These are phyloP conservation scores for Mantis religiosa DNA, from an alignment of 2,888 invertebrate species.

Conservation along the genomic window DNA sequence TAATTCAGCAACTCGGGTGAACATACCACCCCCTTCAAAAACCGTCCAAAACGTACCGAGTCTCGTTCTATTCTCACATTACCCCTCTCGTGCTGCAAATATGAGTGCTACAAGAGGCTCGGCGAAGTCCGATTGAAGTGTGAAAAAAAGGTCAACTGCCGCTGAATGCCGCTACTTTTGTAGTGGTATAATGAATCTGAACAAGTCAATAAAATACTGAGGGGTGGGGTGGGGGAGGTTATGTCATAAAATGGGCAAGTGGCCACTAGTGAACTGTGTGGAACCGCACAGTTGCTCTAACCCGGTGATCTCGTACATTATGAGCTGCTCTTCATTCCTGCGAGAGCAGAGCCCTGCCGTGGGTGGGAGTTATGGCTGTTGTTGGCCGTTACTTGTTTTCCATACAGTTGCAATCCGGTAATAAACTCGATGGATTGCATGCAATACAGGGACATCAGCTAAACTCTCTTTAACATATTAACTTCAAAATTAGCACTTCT, in stretches of 20 bases:
- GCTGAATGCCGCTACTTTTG: not conserved
- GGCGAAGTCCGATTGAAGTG: slow-evolving; percentile 12
- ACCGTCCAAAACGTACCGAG: not conserved
- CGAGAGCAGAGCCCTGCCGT: not conserved
- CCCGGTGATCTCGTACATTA: not conserved
- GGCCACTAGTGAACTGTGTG: not conserved
- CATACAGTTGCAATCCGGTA: not conserved
- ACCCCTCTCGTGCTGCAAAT: not conserved
- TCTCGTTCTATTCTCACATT: not conserved
- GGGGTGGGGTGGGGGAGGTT: not conserved
- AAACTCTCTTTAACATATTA: no score
- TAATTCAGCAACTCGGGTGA: slow-evolving; percentile 5
- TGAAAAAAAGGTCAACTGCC: slow-evolving; percentile 6
- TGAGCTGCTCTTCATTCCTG: not conserved
- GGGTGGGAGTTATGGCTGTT: not conserved
- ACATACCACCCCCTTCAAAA: not conserved
- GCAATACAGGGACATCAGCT: not conserved
- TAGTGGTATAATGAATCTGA: slow-evolving; percentile 10
- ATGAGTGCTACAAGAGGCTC: not conserved
- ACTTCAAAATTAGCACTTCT: no score
- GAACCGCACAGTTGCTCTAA: not conserved
- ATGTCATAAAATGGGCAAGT: slow-evolving; percentile 5
- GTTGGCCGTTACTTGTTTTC: not conserved
- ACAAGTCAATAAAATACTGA: slow-evolving; percentile 17
- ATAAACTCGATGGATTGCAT: not conserved